A percentile compares a stretch with the other conserved stretches of the same genome.
phyloP scores from a whole-genome alignment of 2,888 invertebrate genomes.

The Odontomyia ornata region DNA sequence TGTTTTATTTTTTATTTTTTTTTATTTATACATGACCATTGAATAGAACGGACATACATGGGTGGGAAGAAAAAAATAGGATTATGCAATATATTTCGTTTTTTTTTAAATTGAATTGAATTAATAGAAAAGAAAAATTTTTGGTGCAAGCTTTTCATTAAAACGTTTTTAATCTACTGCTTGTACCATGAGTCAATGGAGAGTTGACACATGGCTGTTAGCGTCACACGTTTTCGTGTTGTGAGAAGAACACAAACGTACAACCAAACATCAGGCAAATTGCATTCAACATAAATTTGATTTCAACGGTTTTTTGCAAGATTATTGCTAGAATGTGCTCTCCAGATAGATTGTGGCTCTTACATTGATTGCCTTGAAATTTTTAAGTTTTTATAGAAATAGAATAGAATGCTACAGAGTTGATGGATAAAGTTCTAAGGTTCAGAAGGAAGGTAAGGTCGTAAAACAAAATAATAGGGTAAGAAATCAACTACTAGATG shows the following conservation, averaged over 20 bases:
- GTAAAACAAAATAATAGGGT: too few species aligned
- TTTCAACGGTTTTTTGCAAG: conserved; percentile 1
- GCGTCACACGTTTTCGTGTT: background rate
- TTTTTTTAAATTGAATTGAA: conserved; percentile 18
- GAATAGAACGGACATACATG: conserved; percentile 42
- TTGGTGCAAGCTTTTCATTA: conserved; percentile 13
- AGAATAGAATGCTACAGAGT: too few species aligned
- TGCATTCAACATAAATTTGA: conserved; percentile 37
- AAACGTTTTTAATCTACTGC: background rate
- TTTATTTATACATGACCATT: conserved; percentile 31
- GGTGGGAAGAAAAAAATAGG: conserved; percentile 40
- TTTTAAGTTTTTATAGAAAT: too few species aligned
- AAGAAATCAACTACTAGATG: too few species aligned
- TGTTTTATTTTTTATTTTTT: conserved; percentile 26
- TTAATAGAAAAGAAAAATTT: conserved; percentile 17
- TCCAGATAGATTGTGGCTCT: conserved; percentile 24
- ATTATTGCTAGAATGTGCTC: conserved; percentile 27
- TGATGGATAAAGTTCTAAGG: too few species aligned
- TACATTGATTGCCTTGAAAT: background rate
- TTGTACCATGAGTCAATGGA: background rate
- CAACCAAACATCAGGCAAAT: conserved; percentile 45
- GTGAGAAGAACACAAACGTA: background rate
- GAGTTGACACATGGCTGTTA: background rate
- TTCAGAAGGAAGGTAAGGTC: too few species aligned
- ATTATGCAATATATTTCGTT: conserved; percentile 27